Base-by-base conservation (phyloP, 1,140 invertebrate genomes). In the Reticulitermes speratus region DNA sequence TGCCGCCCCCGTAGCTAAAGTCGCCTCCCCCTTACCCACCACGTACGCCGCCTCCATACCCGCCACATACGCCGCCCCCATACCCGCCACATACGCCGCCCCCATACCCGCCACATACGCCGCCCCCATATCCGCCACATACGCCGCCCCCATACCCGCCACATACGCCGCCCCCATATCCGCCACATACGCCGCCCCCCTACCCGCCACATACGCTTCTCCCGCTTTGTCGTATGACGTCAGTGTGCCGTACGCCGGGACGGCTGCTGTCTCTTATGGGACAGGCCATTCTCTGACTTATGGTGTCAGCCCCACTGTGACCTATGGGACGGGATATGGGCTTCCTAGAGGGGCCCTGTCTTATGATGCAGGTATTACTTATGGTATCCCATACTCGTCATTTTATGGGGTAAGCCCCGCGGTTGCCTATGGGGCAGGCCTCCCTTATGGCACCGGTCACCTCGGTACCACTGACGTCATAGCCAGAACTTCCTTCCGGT, bases 1-100 rank as follows among this genome's bases (percentile, higher is more conserved):
- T n/a, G 14, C 65, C 12, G 65, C 65, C n/a, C 5, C 88, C 44
- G 52, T 86, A 81, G 86, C 86, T 45, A 87, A 88, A 48, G 87
- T 87, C 48, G 87, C 87, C 45, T 86, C 81, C 21, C 85, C 88
- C 23, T 45, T 83, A 23, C 84, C 86, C 86, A 86, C 86, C 59
- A 87, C 88, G 23, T 23, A 23, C 38, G 30, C 32, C 16, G 84
- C 87, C 65, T 45, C 87, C 55, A 38, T 84, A 83, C 84, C 85
- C 52, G 86, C 87, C 38, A 38, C 38, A 52, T 87, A 86, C 32
- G 87, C 87, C 45, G 87, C 81, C n/a, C 84, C 88, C 21, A 45
- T 84, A 12, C 82, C 85, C 84, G 87, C 86, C 59, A 87, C 88
- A 30, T 30, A 52, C 44, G 84, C 69, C 84, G 86, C 84, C 55